phyloP scores from a whole-genome alignment of 2,888 invertebrate species.

The Erebia palarica region DNA sequence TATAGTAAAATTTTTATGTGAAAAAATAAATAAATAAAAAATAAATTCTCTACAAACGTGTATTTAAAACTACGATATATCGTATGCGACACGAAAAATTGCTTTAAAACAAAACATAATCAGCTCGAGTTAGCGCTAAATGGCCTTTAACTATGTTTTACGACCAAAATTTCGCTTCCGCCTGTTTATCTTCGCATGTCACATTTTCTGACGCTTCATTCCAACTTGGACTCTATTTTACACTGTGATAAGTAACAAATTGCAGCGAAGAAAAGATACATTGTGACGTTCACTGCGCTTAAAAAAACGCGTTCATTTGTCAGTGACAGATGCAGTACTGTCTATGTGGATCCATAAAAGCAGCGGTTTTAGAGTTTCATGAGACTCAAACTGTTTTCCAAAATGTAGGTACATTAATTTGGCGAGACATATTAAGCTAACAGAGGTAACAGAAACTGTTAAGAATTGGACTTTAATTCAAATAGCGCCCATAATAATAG shows the following conservation, averaged over 20 bases:
- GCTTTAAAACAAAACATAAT: slow-evolving; percentile 39
- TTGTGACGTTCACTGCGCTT: slow-evolving; percentile 69
- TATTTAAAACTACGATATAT: slow-evolving; percentile 15
- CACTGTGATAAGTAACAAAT: slow-evolving; percentile 33
- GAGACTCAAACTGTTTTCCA: neutral
- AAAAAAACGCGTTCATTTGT: slow-evolving; percentile 81
- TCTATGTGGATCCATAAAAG: slow-evolving; percentile 55
- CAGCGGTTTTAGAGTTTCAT: slow-evolving; percentile 25
- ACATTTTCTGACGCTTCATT: slow-evolving; percentile 18
- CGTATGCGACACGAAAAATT: slow-evolving; percentile 33
- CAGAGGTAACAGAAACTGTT: too few species aligned
- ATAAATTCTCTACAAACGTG: slow-evolving; percentile 15
- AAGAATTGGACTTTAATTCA: too few species aligned
- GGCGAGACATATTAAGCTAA: too few species aligned
- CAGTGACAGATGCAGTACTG: slow-evolving; percentile 78
- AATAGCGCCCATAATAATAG: too few species aligned
- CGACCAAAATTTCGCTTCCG: slow-evolving; percentile 37
- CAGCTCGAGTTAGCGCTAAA: slow-evolving; percentile 41
- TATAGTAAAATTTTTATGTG: too few species aligned
- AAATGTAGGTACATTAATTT: neutral
- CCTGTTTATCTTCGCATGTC: slow-evolving; percentile 41
- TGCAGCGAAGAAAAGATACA: slow-evolving; percentile 43
- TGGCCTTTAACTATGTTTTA: slow-evolving; percentile 30
- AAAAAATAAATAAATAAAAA: too few species aligned
- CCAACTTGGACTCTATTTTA: slow-evolving; percentile 32